These are phyloP conservation scores for Porites lutea DNA, from an alignment of 64 coral and sea anemone species.

Conservation along the genomic window DNA sequence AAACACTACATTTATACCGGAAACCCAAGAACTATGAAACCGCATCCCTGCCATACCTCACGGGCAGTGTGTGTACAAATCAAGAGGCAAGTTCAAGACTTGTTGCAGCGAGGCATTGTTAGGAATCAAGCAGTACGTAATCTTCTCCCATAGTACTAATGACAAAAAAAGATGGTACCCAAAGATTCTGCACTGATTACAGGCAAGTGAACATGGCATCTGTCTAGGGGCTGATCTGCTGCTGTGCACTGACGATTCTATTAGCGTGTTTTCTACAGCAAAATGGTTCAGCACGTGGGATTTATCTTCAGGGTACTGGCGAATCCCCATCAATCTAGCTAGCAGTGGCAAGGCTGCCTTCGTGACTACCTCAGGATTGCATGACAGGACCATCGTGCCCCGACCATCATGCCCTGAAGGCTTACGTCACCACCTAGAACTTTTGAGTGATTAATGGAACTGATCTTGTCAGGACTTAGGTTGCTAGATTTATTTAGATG, in stretches of 20 bases:
- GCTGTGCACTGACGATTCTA: neutral
- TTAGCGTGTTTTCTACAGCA: neutral
- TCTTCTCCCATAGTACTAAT: neutral
- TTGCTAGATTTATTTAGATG: no score
- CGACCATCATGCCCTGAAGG: constrained; percentile 1
- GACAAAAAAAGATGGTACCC: constrained; percentile 39
- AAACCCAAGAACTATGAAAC: neutral
- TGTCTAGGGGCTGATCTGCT: neutral
- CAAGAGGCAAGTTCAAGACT: neutral
- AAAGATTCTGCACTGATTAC: constrained; percentile 18
- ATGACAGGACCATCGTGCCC: neutral
- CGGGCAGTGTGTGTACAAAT: neutral
- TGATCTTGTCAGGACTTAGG: no score
- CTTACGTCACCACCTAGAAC: constrained; percentile 10
- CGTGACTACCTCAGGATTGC: neutral
- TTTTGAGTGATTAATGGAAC: neutral
- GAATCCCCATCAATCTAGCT: neutral
- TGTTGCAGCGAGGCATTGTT: neutral
- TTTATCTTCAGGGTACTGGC: neutral
- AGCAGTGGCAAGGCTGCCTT: constrained; percentile 25
- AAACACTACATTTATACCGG: neutral
- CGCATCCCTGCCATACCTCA: neutral
- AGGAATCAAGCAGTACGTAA: no score
- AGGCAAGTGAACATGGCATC: neutral
- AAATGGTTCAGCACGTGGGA: constrained; percentile 3